These are phyloP conservation scores for Epicauta chinensis DNA, from an alignment of 1,140 invertebrate genomes.

Conservation along the genomic window DNA sequence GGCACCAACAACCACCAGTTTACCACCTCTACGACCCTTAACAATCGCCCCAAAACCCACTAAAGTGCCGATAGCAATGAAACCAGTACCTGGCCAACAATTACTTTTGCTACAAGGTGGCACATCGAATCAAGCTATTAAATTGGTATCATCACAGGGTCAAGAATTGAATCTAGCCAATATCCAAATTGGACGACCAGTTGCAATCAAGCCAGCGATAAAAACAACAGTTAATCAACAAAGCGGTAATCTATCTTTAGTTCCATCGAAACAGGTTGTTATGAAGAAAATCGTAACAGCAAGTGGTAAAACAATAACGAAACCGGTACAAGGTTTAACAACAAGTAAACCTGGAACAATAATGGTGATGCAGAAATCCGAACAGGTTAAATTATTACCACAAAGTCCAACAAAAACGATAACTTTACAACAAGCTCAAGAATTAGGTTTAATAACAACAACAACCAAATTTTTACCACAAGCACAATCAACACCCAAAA, in stretches of 20 bases:
- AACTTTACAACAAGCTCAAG: constrained; percentile 61
- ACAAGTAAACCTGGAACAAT: constrained; percentile 22
- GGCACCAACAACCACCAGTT: not conserved
- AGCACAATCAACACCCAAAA: constrained; percentile 29
- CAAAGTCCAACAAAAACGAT: constrained; percentile 59
- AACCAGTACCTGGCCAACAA: constrained; percentile 35
- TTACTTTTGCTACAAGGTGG: constrained; percentile 37
- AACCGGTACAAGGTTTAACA: constrained; percentile 15
- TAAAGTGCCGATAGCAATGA: constrained; percentile 38
- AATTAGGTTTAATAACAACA: constrained; percentile 55
- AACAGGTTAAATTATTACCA: constrained; percentile 32
- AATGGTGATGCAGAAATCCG: constrained; percentile 35
- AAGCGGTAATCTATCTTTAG: constrained; percentile 25
- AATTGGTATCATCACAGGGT: constrained; percentile 36
- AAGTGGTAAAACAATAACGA: constrained; percentile 25
- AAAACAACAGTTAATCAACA: constrained; percentile 18
- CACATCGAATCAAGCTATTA: constrained; percentile 32
- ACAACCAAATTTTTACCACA: constrained; percentile 51
- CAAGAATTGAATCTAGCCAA: constrained; percentile 38
- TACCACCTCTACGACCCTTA: constrained; percentile 39
- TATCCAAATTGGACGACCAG: constrained; percentile 30
- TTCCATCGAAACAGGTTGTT: constrained; percentile 36
- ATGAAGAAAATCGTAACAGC: constrained; percentile 38
- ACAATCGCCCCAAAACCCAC: constrained; percentile 42
- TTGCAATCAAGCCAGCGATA: constrained; percentile 34